Conservation (phyloP, 37 sponge, comb jelly and placozoan genomes). For the Eunapius fragilis region DNA sequence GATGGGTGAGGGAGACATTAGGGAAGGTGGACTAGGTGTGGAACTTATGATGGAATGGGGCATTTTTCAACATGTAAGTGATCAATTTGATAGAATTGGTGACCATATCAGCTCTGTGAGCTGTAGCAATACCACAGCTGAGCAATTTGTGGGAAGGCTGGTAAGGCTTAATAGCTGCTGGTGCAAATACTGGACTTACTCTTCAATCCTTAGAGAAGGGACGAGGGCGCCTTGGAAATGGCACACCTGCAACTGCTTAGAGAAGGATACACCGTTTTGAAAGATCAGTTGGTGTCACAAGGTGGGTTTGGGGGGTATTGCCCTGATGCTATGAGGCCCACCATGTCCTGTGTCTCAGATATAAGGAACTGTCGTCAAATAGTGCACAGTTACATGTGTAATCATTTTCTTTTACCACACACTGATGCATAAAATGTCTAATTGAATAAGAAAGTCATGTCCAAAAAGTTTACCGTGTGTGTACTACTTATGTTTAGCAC, state of each 20-base stretch:
- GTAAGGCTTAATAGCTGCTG: too few relatives aligned
- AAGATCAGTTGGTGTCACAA: neutral
- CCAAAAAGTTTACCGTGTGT: neutral
- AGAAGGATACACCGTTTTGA: constrained; percentile 16
- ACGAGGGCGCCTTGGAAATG: neutral
- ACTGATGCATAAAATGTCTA: too few relatives aligned
- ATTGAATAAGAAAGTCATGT: too few relatives aligned
- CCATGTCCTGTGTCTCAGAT: neutral
- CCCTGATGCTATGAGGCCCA: neutral
- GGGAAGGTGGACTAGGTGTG: neutral
- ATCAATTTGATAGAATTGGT: neutral
- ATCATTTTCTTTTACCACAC: too few relatives aligned
- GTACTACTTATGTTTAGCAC: neutral
- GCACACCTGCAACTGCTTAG: constrained; percentile 18
- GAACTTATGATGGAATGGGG: neutral
- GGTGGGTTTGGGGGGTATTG: neutral
- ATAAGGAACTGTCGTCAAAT: too few relatives aligned
- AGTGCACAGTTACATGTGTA: too few relatives aligned
- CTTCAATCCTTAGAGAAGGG: neutral
- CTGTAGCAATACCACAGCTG: neutral
- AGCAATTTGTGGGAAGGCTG: constrained; percentile 13
- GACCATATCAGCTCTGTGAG: too few relatives aligned
- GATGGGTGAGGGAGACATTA: neutral
- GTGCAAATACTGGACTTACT: neutral
- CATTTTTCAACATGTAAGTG: neutral